A percentile compares a stretch with the other conserved stretches of the same genome.
phyloP scores from a whole-genome alignment of 2,113 vertebrate species.

The Dendropsophus ebraccatus region DNA sequence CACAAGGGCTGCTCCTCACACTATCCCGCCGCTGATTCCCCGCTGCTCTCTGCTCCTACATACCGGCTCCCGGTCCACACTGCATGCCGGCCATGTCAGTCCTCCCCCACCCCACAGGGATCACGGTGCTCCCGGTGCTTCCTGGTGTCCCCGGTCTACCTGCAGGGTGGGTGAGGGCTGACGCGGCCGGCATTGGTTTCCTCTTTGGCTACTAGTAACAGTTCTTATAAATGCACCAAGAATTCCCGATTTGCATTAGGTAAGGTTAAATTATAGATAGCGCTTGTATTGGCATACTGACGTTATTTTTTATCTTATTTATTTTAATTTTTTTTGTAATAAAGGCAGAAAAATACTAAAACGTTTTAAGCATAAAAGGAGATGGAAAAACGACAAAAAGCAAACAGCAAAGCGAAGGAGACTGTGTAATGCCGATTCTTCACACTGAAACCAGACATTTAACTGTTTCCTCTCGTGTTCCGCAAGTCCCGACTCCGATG shows the following conservation, averaged over 20 bases:
- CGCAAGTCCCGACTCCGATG: slow-evolving; percentile 58
- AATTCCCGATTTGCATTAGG: neutral
- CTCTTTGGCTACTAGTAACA: neutral
- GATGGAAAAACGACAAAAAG: neutral
- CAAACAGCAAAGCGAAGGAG: neutral
- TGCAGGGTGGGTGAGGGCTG: too few relatives aligned
- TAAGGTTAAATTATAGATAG: neutral
- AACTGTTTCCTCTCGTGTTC: slow-evolving; percentile 52
- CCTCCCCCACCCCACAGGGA: too few relatives aligned
- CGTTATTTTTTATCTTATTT: neutral
- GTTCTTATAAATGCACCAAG: neutral
- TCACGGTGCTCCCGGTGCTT: too few relatives aligned
- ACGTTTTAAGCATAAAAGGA: neutral
- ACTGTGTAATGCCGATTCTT: slow-evolving; percentile 1
- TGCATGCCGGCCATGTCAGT: too few relatives aligned
- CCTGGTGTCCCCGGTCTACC: too few relatives aligned
- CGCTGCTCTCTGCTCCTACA: too few relatives aligned
- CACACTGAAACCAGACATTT: slow-evolving; percentile 33
- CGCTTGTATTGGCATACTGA: neutral
- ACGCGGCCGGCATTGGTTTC: too few relatives aligned
- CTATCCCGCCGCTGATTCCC: too few relatives aligned
- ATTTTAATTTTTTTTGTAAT: neutral
- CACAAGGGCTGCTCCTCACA: too few relatives aligned
- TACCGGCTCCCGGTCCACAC: too few relatives aligned
- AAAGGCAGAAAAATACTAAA: neutral